Evolutionary conservation across 2,797 vertebrate species (phyloP), one percentile per base, ranked within the genome.

Genomic region (Clamator glandarius): DNA sequence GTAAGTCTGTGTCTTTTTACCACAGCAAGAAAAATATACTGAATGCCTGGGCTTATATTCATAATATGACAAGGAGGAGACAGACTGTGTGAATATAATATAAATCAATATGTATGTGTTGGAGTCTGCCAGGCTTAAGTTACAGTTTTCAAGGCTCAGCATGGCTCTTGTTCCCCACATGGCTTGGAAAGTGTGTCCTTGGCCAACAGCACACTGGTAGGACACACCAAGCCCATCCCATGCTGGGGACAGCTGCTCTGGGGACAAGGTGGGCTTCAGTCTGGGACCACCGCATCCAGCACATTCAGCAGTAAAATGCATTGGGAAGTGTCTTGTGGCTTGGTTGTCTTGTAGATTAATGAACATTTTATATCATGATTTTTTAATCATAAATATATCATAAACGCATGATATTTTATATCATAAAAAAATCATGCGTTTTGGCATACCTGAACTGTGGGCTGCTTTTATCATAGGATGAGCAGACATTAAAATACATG

Each of bases 11-110:
- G 16, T 76, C 74, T 85, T 25, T 87, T 90, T 54, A 82, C 35
- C 26, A 95, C 90, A 62, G 55, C 36, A 90, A 92, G 87, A 6
- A 76, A 79, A 92, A 86, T 42, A 55, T n/a, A 41, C 51, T 72
- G 64, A 88, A 70, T 84, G 26, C 19, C 41, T 3, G 5, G 26
- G 39, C 13, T 84, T 90, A 52, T 57, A 39, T 36, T 81, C 18
- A 20, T 72, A 67, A 46, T 72, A 72, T 33, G 36, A 44, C 36
- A 87, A 83, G 35, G 29, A 83, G 26, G 46, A 84, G 58, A 35
- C 39, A 59, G 31, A 41, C 52, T 73, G 6, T 80, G 23, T 86
- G 79, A 81, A 52, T 90, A n/a, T n/a, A n/a, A n/a, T n/a, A 39
- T 55, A 55, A 61, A 90, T 82, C 46, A 82, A 57, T 74, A 63